Percentiles rank a stretch among this genome's conserved stretches.
Evolutionary conservation across 2,113 vertebrate species (phyloP).

Genomic region (Diadophis punctatus): DNA sequence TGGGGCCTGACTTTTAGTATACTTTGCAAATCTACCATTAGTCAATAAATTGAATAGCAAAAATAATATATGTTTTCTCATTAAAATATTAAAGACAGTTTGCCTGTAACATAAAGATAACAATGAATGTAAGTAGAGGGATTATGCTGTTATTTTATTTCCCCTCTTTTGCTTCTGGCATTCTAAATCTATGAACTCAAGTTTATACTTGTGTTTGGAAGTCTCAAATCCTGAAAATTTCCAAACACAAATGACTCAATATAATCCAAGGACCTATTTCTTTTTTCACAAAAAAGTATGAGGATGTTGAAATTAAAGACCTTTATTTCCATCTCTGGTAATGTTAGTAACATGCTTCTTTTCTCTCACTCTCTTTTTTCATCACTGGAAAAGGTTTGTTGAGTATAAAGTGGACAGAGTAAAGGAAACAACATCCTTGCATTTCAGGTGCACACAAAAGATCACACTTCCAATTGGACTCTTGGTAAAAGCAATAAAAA

Average conservation of each 20-base stretch:
- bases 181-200: background rate
- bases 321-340: background rate
- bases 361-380: background rate
- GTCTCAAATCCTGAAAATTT: background rate
- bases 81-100: background rate
- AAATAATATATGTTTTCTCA: fast-evolving
- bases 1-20: background rate
- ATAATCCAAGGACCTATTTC: background rate
- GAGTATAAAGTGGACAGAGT: background rate
- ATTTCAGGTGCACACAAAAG: background rate
- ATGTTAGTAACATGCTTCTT: background rate
- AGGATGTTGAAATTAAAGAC: background rate
- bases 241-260: background rate
- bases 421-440: background rate
- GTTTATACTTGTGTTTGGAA: background rate
- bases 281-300: background rate
- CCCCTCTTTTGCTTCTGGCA: background rate
- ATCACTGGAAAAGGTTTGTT: background rate
- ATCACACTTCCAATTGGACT: background rate
- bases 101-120: background rate
- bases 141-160: background rate
- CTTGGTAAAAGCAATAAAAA: background rate
- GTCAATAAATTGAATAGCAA: background rate
- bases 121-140: background rate
- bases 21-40: slow-evolving; percentile 1